Evolutionary conservation across 1,140 invertebrate species (phyloP).

Genomic region (Trichogramma pretiosum): DNA sequence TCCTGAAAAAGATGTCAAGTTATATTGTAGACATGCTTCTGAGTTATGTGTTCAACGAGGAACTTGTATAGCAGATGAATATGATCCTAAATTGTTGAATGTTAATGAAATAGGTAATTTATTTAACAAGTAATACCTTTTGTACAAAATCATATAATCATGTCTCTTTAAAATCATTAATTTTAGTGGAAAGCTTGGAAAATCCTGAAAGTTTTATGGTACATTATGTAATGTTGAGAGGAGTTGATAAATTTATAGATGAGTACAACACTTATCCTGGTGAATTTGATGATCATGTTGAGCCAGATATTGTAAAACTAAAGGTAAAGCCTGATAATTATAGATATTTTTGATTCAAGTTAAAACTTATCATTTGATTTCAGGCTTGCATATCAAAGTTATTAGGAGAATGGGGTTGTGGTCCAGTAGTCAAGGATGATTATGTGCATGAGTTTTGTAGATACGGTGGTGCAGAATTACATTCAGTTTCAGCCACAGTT

Average conservation of each 20-base stretch:
- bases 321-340: constrained; percentile 51
- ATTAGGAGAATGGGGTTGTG: constrained; percentile 76
- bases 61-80: constrained; percentile 72
- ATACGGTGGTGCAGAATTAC: constrained; percentile 89
- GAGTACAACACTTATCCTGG: constrained; percentile 89
- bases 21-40: constrained; percentile 78
- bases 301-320: constrained; percentile 79
- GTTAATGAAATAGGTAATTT: constrained; percentile 48
- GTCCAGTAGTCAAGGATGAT: constrained; percentile 77
- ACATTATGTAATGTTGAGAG: constrained; percentile 84
- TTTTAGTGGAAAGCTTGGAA: constrained; percentile 54
- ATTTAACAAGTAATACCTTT: neutral
- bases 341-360: neutral
- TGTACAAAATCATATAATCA: neutral
- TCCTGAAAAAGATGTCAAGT: constrained; percentile 67
- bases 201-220: constrained; percentile 78
- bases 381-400: constrained; percentile 68
- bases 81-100: constrained; percentile 51
- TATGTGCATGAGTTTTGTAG: constrained; percentile 90
- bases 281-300: constrained; percentile 75
- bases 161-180: constrained; percentile 16
- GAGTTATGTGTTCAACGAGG: constrained; percentile 73
- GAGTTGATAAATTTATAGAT: constrained; percentile 79
- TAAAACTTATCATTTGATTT: constrained; percentile 18
- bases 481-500: constrained; percentile 90